These are phyloP conservation scores for Nezara viridula DNA, from an alignment of 2,888 invertebrate genomes.

Conservation along the genomic window DNA sequence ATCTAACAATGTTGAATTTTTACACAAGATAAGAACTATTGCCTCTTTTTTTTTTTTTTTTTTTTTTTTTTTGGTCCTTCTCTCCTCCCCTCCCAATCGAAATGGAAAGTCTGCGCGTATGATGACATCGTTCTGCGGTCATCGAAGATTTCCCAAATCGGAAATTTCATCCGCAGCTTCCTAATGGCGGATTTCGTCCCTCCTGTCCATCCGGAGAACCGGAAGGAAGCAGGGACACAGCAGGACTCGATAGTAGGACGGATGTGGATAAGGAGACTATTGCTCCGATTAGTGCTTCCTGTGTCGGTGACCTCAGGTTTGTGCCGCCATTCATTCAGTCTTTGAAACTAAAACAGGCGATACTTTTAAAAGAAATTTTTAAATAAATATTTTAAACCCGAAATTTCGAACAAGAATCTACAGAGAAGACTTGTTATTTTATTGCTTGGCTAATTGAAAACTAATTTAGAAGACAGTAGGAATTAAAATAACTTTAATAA, in stretches of 20 bases:
- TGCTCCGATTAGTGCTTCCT: slow-evolving; percentile 49
- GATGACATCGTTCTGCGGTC: not conserved
- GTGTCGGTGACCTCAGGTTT: slow-evolving; percentile 36
- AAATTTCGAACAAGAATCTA: no score
- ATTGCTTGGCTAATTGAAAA: no score
- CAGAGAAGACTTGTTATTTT: no score
- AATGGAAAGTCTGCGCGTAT: not conserved
- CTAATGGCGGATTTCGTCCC: not conserved
- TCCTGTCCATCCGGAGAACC: not conserved
- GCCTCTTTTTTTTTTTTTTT: no score
- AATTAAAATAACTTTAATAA: no score
- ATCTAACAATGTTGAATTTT: no score
- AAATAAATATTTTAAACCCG: not conserved
- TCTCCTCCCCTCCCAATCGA: no score
- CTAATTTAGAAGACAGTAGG: no score
- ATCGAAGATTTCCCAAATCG: not conserved
- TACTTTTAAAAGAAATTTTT: not conserved
- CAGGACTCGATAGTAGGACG: not conserved
- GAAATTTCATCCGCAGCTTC: not conserved
- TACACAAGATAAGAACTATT: no score
- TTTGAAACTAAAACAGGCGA: not conserved
- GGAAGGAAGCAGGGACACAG: slow-evolving; percentile 34
- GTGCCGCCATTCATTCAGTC: not conserved
- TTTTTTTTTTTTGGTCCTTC: no score
- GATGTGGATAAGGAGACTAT: slow-evolving; percentile 48